A percentile compares a stretch with the other conserved stretches of the same genome.
Evolutionary conservation across 2,888 invertebrate species (phyloP).

Genomic region (Leptothorax acervorum): DNA sequence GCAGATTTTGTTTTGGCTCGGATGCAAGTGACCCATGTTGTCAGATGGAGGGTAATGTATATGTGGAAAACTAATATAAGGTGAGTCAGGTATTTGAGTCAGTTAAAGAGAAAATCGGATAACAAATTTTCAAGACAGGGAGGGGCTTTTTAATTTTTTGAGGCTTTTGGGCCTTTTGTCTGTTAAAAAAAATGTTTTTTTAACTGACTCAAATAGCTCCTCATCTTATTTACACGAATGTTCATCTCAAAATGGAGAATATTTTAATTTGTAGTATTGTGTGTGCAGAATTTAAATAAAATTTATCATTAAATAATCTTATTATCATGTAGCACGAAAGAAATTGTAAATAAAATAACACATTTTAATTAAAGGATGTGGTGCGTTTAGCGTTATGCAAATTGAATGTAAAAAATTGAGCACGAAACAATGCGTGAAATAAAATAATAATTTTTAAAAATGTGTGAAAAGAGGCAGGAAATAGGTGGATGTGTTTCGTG

Average conservation of each 20-base stretch:
- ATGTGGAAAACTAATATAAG: neutral
- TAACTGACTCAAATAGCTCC: neutral
- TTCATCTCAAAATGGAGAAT: neutral
- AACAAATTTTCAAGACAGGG: too few species aligned
- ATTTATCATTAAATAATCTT: neutral
- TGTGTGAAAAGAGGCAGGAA: neutral
- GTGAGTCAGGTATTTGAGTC: too few species aligned
- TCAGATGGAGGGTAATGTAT: neutral
- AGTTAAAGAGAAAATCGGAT: too few species aligned
- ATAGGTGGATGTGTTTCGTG: neutral
- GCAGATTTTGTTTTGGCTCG: too few species aligned
- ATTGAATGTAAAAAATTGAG: neutral
- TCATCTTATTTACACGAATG: neutral
- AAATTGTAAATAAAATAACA: slow-evolving; percentile 1
- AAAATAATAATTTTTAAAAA: neutral
- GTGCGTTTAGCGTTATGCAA: neutral
- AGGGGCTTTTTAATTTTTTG: too few species aligned
- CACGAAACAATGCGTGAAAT: neutral
- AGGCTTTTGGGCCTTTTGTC: too few species aligned
- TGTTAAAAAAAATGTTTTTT: too few species aligned
- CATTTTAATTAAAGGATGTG: neutral
- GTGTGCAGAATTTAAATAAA: neutral
- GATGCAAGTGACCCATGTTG: too few species aligned
- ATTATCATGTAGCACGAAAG: neutral
- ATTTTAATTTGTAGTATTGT: neutral